phyloP scores from a whole-genome alignment of 2,888 invertebrate species.

The Plagodis pulveraria region DNA sequence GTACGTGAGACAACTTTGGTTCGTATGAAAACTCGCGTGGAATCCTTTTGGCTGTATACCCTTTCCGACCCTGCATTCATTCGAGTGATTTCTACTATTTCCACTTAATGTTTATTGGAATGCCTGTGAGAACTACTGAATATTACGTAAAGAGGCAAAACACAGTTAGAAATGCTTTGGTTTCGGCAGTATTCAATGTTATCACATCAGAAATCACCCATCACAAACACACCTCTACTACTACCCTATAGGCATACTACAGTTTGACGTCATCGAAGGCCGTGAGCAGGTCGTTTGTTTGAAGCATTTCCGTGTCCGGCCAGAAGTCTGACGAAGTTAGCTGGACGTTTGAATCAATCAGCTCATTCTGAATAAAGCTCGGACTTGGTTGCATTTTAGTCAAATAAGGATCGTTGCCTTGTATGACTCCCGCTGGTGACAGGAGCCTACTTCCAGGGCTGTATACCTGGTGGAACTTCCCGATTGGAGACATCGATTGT shows the following conservation, averaged over 20 bases:
- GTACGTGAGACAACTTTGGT: conserved; percentile 33
- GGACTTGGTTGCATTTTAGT: conserved; percentile 76
- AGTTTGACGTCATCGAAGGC: conserved; percentile 78
- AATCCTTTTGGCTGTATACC: conserved; percentile 60
- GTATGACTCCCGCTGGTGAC: conserved; percentile 61
- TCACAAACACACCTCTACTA: conserved; percentile 31
- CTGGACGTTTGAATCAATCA: conserved; percentile 60
- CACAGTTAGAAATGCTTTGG: conserved; percentile 39
- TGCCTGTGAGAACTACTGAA: conserved; percentile 53
- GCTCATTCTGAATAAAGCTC: conserved; percentile 59
- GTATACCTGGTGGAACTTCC: conserved; percentile 62
- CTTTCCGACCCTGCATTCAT: conserved; percentile 63
- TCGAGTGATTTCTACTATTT: conserved; percentile 66
- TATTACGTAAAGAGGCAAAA: conserved; percentile 25
- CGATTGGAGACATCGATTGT: conserved; percentile 69
- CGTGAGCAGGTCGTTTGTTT: conserved; percentile 66
- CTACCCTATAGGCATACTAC: conserved; percentile 37
- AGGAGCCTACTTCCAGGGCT: conserved; percentile 61
- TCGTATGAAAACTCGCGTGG: conserved; percentile 52
- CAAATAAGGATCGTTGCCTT: conserved; percentile 72
- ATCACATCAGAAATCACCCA: conserved; percentile 56
- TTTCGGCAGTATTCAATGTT: conserved; percentile 38
- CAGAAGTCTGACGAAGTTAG: conserved; percentile 66
- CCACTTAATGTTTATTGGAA: conserved; percentile 46
- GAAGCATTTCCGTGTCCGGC: conserved; percentile 69